Base-by-base conservation (phyloP, 2,797 vertebrate species). In the Myotis findleyi region DNA sequence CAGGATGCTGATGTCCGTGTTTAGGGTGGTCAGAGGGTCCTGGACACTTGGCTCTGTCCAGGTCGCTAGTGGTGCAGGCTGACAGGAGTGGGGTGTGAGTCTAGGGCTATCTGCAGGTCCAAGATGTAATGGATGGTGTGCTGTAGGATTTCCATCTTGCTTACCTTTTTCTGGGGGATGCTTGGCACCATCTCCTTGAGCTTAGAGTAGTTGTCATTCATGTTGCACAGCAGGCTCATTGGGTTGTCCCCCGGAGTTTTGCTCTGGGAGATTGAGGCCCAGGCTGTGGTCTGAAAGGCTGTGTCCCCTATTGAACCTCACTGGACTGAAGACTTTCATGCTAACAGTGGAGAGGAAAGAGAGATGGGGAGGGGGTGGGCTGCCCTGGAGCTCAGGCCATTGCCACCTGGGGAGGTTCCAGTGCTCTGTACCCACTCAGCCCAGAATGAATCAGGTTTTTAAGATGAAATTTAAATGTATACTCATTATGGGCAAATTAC, bases 121-220 rank as follows among this genome's bases (percentile, higher is more conserved):
- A 99, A 98, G 97, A 99, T 99, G 98, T 99, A 99, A 97, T 99
- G 99, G 98, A 99, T 99, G 97, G 99, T 99, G 97, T 99, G 99
- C 99, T 99, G 99, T 98, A 99, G 98, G 98, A 99, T 99, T 99
- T 99, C 99, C 99, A 99, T 99, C 99, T 99, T 99, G 99, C 99
- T 99, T 97, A 99, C 99, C 98, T 99, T 99, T 98, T 99, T 99
- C 98, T 99, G 99, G 4, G 99, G 99, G 98, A 99, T 99, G 98
- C 99, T 99, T 97, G 99, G 99, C 98, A 99, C 99, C 98, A 99
- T 99, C 98, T 99, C 99, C 97, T 99, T 99, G 98, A 99, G 99
- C 98, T 99, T 99, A 89, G 99, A 99, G 98, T 99, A 99, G 98
- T 99, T 99, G 98, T 99, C 99, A 98, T 99, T 99, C 99, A 99